Percentiles rank a stretch among this genome's conserved stretches.
Evolutionary conservation across 2,888 invertebrate species (phyloP).

Genomic region (Caenorhabditis sp.): DNA sequence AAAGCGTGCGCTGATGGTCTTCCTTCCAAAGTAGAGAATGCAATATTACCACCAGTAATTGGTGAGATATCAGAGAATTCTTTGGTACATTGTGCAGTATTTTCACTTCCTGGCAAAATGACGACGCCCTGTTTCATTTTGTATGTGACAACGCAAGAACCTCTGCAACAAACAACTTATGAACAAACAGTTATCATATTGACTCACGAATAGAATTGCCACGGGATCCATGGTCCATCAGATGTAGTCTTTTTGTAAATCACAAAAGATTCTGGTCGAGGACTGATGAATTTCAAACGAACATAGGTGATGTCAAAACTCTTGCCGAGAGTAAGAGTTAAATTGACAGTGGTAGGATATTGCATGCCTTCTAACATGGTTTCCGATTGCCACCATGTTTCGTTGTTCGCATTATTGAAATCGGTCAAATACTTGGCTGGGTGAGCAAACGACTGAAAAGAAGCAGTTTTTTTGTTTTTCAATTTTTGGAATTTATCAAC

Average conservation of each 20-base stretch:
- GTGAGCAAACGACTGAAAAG: conserved; percentile 54
- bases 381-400: conserved; percentile 97
- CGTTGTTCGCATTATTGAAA: conserved; percentile 86
- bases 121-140: conserved; percentile 81
- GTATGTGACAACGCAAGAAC: conserved; percentile 90
- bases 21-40: conserved; percentile 73
- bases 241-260: conserved; percentile 83
- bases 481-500: conserved; percentile 15
- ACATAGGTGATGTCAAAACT: conserved; percentile 97
- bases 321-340: conserved; percentile 91
- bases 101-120: conserved; percentile 83
- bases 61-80: conserved; percentile 98
- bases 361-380: conserved; percentile 94
- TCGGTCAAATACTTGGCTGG: conserved; percentile 80
- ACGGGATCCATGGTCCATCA: conserved; percentile 77
- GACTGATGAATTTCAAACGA: conserved; percentile 89
- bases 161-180: conserved; percentile 70
- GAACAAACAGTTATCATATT: not conserved
- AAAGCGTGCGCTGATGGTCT: conserved; percentile 91
- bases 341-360: conserved; percentile 88
- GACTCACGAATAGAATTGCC: conserved; percentile 76
- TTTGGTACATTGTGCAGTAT: conserved; percentile 93
- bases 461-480: not conserved
- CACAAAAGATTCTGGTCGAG: conserved; percentile 94
- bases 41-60: conserved; percentile 83